phyloP scores from a whole-genome alignment of 2,113 vertebrate genomes.

The Pluvialis apricaria region DNA sequence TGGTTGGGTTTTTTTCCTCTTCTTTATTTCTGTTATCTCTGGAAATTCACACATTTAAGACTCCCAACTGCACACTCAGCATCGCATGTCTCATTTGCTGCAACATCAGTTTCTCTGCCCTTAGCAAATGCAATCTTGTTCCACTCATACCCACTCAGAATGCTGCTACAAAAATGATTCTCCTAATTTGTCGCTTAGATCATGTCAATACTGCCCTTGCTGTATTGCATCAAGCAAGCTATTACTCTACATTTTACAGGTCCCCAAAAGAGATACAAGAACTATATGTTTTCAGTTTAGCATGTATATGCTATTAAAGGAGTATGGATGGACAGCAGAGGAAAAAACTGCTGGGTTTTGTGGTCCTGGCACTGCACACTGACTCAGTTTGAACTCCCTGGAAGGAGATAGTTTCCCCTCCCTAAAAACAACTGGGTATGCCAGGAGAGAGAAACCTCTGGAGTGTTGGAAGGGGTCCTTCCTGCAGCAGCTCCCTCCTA shows the following conservation, averaged over 20 bases:
- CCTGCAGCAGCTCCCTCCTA: background rate
- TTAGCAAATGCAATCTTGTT: conserved; percentile 16
- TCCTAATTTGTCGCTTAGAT: background rate
- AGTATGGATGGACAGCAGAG: background rate
- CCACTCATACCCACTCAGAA: background rate
- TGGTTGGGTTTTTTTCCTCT: background rate
- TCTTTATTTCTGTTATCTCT: background rate
- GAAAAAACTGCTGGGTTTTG: background rate
- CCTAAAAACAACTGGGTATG: background rate
- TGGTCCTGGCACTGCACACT: background rate
- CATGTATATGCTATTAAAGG: background rate
- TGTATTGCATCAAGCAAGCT: background rate
- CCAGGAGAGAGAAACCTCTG: background rate
- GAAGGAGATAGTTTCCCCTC: background rate
- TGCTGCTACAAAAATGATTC: background rate
- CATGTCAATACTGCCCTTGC: background rate
- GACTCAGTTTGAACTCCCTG: background rate
- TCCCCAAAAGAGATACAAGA: background rate
- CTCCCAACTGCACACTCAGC: background rate
- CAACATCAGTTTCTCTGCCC: conserved; percentile 8
- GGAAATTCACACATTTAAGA: background rate
- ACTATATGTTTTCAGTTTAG: background rate
- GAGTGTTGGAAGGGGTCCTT: background rate
- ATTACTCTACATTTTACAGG: background rate
- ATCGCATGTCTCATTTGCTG: background rate